These are phyloP conservation scores for Pelodytes ibericus DNA, from an alignment of 2,797 vertebrate genomes.

Conservation along the genomic window DNA sequence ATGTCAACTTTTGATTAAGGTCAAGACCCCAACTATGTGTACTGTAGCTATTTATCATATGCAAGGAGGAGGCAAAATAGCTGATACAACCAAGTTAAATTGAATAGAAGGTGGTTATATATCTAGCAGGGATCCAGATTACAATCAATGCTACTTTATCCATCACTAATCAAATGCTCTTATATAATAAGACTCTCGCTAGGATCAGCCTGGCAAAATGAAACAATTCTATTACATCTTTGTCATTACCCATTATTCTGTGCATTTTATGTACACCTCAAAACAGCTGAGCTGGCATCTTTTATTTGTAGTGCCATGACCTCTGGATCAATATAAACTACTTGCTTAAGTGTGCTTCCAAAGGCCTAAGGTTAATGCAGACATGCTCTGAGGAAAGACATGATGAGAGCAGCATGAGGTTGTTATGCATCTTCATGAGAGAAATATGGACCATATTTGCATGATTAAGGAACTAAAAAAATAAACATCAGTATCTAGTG, in stretches of 20 bases:
- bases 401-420: too few relatives aligned
- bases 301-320: background rate
- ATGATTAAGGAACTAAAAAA: too few relatives aligned
- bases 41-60: background rate
- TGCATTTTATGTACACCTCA: background rate
- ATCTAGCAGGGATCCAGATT: background rate
- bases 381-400: too few relatives aligned
- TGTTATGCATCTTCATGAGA: too few relatives aligned
- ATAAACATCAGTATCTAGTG: too few relatives aligned
- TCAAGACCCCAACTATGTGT: background rate
- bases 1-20: conserved; percentile 29
- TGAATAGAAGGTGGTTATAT: background rate
- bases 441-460: too few relatives aligned
- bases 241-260: conserved; percentile 1
- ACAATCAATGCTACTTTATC: conserved; percentile 21
- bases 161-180: too few relatives aligned
- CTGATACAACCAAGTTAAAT: conserved; percentile 17
- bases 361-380: too few relatives aligned
- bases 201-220: too few relatives aligned
- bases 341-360: too few relatives aligned
- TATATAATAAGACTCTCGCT: too few relatives aligned
- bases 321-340: too few relatives aligned
- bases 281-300: conserved; percentile 8
- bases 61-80: rapidly evolving
- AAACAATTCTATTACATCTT: conserved; percentile 19